These are phyloP conservation scores for Oceanodroma tethys DNA, from an alignment of 2,113 vertebrate species.

Conservation along the genomic window DNA sequence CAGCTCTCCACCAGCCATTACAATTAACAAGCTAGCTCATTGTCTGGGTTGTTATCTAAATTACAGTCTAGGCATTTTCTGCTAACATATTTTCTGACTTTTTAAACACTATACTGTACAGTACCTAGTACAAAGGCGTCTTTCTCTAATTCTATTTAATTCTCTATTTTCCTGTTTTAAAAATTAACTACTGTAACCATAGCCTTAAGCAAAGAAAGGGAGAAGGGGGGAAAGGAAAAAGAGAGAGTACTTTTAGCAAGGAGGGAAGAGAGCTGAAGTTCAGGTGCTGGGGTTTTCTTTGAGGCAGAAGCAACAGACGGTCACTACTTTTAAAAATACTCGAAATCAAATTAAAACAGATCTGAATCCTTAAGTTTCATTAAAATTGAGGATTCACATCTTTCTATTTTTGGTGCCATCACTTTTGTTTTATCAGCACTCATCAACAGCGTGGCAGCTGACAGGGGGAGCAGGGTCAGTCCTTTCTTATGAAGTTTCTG, in stretches of 20 bases:
- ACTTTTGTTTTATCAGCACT: background rate
- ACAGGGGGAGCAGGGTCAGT: background rate
- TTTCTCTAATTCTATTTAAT: conserved; percentile 69
- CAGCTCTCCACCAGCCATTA: conserved; percentile 55
- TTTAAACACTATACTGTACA: conserved; percentile 61
- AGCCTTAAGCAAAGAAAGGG: conserved; percentile 40
- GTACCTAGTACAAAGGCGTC: conserved; percentile 59
- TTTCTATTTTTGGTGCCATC: background rate
- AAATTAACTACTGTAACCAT: conserved; percentile 58
- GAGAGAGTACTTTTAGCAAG: background rate
- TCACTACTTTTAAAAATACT: background rate
- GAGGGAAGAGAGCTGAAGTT: background rate
- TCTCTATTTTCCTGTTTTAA: conserved; percentile 57
- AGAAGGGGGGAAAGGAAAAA: background rate
- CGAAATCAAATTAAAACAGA: background rate
- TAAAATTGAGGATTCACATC: background rate
- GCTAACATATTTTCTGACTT: conserved; percentile 62
- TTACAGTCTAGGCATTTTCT: conserved; percentile 65
- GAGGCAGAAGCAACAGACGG: background rate
- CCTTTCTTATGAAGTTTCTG: background rate
- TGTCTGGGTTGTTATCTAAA: conserved; percentile 68
- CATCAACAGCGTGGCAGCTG: background rate
- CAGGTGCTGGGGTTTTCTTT: background rate
- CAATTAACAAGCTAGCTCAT: conserved; percentile 54
- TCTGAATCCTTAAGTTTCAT: background rate